These are phyloP conservation scores for Drosophila demipolita DNA, from an alignment of 2,888 invertebrate genomes.

Conservation along the genomic window DNA sequence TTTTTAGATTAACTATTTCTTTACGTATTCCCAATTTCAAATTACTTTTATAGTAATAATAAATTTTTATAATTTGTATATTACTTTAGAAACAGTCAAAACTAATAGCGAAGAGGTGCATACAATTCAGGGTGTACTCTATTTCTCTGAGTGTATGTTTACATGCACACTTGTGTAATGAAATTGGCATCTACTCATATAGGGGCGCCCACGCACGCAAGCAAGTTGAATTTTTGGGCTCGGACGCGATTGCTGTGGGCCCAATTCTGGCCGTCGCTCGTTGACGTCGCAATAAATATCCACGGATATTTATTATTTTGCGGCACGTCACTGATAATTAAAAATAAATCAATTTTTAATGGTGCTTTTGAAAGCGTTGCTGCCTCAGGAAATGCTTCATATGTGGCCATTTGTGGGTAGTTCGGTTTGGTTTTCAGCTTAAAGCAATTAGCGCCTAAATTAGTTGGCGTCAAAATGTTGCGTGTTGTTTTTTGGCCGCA, in stretches of 20 bases:
- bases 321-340: conserved; percentile 83
- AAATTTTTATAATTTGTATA: too few species aligned
- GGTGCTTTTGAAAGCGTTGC: conserved; percentile 46
- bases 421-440: conserved; percentile 38
- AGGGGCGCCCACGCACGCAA: conserved; percentile 46
- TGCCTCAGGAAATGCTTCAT: conserved; percentile 19
- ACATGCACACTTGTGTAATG: conserved; percentile 2
- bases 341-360: conserved; percentile 82
- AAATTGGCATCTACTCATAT: conserved; percentile 10
- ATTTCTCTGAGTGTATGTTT: conserved; percentile 1
- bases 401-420: conserved; percentile 18
- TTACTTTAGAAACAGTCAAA: not conserved
- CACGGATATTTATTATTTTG: conserved; percentile 81
- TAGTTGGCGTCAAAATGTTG: conserved; percentile 64
- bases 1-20: too few species aligned
- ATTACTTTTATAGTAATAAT: too few species aligned
- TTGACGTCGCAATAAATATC: conserved; percentile 80
- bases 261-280: conserved; percentile 63
- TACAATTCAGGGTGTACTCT: not conserved
- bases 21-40: too few species aligned
- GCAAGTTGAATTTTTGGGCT: conserved; percentile 26
- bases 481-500: conserved; percentile 48
- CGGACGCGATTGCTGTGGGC: conserved; percentile 48
- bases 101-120: not conserved
- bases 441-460: conserved; percentile 70